Base-by-base conservation (phyloP, 2,797 vertebrate genomes). In the Mormyrus hasselquistii region DNA sequence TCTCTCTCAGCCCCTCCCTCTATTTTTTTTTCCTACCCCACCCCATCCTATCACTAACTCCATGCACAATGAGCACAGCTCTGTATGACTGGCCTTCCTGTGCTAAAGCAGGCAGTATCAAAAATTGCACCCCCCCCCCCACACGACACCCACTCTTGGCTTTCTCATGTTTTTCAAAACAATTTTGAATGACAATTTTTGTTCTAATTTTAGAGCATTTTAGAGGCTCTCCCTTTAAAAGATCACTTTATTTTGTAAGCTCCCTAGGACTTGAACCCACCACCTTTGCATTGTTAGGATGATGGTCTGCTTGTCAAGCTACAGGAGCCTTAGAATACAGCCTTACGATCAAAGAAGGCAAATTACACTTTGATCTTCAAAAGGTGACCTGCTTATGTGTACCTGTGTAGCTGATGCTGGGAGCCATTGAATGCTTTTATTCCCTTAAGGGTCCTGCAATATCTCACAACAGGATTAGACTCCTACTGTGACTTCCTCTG, bases 121-220 rank as follows among this genome's bases (percentile, higher is more conserved):
- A 57, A 55, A 19, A n/a, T n/a, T n/a, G 41, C 41, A 34, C 38
- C 76, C 79, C 41, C 22, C 6, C 16, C 44, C 73, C n/a, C 6
- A 79, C 4, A 19, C 69, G 44, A 44, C 73, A 79, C 73, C 73
- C 38, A 41, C 73, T 79, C 14, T 79, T 79, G 73, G 73, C 73
- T 44, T 79, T 19, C 38, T 79, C 73, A 79, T 79, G 34, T 16
- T 79, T 79, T 79, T 79, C 73, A 79, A 79, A 41, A 50, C 47
- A 84, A 19, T n/a, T 52, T 49, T 84, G 82, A 84, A 84, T 49
- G 41, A 12, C 44, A 79, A 84, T 22, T 84, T 84, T 84, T 84
- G 41, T 84, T 84, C 19, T 84, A 84, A 84, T 84, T 50, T 44
- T 49, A 82, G 76, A 82, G 76, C 5, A 82, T 41, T 76, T 76